A percentile compares a stretch with the other conserved stretches of the same genome.
Evolutionary conservation across 2,888 invertebrate genomes (phyloP).

Genomic region (Pecten maximus): DNA sequence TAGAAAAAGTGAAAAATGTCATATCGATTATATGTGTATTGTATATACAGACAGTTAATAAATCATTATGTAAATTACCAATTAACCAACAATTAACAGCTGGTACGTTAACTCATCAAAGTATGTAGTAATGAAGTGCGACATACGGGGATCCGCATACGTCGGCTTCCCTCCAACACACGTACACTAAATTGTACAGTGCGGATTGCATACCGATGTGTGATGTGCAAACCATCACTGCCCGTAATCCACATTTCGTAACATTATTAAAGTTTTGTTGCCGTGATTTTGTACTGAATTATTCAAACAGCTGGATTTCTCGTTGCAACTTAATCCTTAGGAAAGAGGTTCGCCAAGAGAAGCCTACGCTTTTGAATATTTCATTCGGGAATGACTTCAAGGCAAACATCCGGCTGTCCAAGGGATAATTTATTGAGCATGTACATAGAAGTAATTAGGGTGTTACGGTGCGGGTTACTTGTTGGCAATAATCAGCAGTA

Average conservation of each 20-base stretch:
- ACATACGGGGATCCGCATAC: too few relatives aligned
- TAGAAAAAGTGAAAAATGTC: too few relatives aligned
- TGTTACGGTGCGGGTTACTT: neutral
- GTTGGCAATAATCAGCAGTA: neutral
- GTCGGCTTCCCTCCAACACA: neutral
- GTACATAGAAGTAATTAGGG: neutral
- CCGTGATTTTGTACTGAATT: neutral
- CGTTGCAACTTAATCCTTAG: neutral
- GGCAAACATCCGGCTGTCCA: neutral
- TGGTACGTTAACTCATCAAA: too few relatives aligned
- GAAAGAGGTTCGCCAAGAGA: neutral
- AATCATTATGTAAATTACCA: too few relatives aligned
- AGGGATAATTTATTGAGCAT: neutral
- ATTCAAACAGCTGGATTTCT: neutral
- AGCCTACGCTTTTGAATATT: constrained; percentile 8
- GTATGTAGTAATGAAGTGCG: too few relatives aligned
- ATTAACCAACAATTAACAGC: too few relatives aligned
- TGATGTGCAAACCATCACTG: neutral
- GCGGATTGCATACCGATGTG: neutral
- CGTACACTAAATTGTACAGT: neutral
- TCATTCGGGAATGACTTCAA: neutral
- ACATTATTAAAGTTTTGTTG: neutral
- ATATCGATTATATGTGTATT: too few relatives aligned
- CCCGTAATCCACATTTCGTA: neutral
- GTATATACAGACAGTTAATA: too few relatives aligned